A percentile compares a stretch with the other conserved stretches of the same genome.
Conservation (phyloP, 2,797 vertebrate genomes). For the Diglossa cyanea region DNA sequence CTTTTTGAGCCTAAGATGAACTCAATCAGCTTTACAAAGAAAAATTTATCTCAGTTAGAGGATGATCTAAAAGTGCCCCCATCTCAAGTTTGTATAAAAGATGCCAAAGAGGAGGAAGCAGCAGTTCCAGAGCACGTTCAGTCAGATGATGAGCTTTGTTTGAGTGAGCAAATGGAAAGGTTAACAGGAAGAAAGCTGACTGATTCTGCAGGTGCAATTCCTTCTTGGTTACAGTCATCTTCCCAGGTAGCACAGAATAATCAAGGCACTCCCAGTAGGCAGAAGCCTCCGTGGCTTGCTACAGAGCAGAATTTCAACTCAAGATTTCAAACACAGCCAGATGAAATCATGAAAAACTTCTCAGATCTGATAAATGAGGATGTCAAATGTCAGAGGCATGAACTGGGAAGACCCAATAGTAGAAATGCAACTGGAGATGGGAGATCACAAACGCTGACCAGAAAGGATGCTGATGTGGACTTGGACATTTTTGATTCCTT, state of each 20-base stretch:
- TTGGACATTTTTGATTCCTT: conserved; percentile 52
- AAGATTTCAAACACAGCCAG: neutral
- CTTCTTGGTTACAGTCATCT: conserved; percentile 85
- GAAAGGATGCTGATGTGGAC: conserved; percentile 64
- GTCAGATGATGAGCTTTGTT: conserved; percentile 64
- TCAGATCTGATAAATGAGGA: conserved; percentile 69
- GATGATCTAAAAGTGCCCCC: conserved; percentile 40
- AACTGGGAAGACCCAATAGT: neutral
- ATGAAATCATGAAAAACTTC: conserved; percentile 22
- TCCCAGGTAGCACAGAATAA: conserved; percentile 38
- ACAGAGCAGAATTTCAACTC: conserved; percentile 66
- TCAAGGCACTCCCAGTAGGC: conserved; percentile 60
- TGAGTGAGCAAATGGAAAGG: conserved; percentile 74
- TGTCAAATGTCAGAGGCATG: conserved; percentile 64
- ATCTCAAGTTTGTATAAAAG: neutral
- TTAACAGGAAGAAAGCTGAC: conserved; percentile 58
- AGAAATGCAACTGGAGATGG: conserved; percentile 16
- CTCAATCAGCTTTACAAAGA: neutral
- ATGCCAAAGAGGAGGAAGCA: neutral
- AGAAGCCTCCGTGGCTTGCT: conserved; percentile 81
- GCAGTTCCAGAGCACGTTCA: neutral
- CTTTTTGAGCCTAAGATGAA: neutral
- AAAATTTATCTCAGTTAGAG: neutral
- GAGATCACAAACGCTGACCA: conserved; percentile 16
- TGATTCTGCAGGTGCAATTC: conserved; percentile 72